phyloP scores from a whole-genome alignment of 2,797 vertebrate species.

The Anguilla anguilla region DNA sequence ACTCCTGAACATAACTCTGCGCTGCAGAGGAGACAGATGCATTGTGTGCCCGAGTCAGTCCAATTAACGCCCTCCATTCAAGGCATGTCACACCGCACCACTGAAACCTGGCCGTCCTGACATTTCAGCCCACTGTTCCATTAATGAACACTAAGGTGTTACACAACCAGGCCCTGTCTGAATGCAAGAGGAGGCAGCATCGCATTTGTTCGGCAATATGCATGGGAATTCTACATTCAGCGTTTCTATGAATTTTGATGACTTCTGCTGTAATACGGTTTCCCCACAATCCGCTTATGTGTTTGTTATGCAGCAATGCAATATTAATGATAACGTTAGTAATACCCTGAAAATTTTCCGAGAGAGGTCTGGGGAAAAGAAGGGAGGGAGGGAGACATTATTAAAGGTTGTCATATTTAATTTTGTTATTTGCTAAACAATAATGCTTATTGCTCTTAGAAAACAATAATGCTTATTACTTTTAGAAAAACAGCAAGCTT shows the following conservation, averaged over 20 bases:
- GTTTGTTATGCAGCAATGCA: neutral
- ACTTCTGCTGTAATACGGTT: neutral
- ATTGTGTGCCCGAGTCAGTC: neutral
- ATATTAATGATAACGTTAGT: neutral
- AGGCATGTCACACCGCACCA: neutral
- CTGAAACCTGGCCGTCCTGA: neutral
- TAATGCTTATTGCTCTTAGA: neutral
- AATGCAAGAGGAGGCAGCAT: neutral
- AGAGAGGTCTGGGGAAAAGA: neutral
- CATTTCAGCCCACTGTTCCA: neutral
- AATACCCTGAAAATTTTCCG: neutral
- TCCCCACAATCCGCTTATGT: neutral
- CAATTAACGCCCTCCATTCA: slow-evolving; percentile 16
- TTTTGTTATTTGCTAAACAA: neutral
- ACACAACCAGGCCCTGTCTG: neutral
- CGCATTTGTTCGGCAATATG: neutral
- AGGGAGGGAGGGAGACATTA: neutral
- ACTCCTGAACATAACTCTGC: neutral
- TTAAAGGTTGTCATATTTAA: neutral
- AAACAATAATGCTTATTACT: neutral
- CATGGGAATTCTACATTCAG: neutral
- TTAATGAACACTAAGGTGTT: neutral
- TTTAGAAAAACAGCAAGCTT: neutral
- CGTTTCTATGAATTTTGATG: neutral
- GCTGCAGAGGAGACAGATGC: neutral